Percentiles rank a stretch among this genome's conserved stretches.
These are phyloP conservation scores for Coelopa frigida DNA, from an alignment of 1,140 invertebrate genomes.

Conservation along the genomic window DNA sequence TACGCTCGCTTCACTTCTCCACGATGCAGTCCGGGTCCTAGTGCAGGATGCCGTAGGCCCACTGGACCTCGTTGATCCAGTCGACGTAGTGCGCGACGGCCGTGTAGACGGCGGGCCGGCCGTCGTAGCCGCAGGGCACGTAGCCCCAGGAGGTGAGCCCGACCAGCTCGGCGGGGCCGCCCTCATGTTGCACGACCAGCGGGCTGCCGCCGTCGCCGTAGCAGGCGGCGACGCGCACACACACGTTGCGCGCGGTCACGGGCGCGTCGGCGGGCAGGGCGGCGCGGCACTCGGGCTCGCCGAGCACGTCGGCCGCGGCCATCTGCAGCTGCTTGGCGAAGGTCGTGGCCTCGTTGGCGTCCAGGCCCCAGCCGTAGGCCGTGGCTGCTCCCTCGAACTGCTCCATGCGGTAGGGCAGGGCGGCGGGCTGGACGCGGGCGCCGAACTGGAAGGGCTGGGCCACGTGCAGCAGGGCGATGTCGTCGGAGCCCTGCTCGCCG, in stretches of 20 bases:
- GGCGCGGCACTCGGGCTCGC: constrained; percentile 19
- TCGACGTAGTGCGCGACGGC: constrained; percentile 54
- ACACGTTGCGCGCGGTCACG: constrained; percentile 47
- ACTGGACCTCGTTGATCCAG: constrained; percentile 53
- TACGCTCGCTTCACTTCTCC: no score
- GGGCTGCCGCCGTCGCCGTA: constrained; percentile 64
- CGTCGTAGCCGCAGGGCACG: constrained; percentile 57
- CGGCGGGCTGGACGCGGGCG: constrained; percentile 22
- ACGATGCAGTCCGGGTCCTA: neutral
- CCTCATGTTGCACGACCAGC: constrained; percentile 45
- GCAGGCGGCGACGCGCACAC: constrained; percentile 54
- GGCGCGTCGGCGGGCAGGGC: constrained; percentile 29
- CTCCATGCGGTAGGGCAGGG: constrained; percentile 25
- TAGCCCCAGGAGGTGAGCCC: constrained; percentile 72
- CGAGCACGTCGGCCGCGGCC: constrained; percentile 24
- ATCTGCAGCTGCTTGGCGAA: constrained; percentile 42
- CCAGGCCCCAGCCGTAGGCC: constrained; percentile 47
- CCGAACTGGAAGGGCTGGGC: constrained; percentile 28
- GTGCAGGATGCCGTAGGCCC: constrained; percentile 28
- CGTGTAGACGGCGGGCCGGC: constrained; percentile 64
- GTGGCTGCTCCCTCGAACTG: constrained; percentile 25
- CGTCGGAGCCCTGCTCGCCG: constrained; percentile 31
- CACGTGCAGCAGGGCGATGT: constrained; percentile 35
- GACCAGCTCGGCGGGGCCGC: constrained; percentile 39
- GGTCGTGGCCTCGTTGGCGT: constrained; percentile 25